Evolutionary conservation across 2,113 vertebrate genomes (phyloP).

Genomic region (Chloropsis cyanopogon): DNA sequence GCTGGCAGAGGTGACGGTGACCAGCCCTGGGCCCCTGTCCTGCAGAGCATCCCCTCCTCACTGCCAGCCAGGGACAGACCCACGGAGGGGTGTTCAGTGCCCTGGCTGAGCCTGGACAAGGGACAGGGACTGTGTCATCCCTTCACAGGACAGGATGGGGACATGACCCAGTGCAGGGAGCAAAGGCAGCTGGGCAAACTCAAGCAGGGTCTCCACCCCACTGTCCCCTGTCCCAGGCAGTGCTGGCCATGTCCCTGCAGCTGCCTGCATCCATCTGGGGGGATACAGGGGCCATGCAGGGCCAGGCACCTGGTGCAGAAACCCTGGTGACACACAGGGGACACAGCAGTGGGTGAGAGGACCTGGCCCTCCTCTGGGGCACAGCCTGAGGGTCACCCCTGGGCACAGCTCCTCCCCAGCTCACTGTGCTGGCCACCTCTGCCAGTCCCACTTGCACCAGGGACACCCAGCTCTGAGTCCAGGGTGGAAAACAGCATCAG

Average conservation of each 20-base stretch:
- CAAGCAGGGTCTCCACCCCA: accelerated
- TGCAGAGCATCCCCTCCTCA: neutral
- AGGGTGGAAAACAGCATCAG: neutral
- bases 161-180: neutral
- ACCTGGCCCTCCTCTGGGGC: neutral
- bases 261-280: neutral
- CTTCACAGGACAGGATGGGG: neutral
- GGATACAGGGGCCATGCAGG: accelerated
- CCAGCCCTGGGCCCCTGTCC: accelerated
- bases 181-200: neutral
- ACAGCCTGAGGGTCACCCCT: neutral
- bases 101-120: neutral
- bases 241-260: neutral
- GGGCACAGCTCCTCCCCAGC: neutral
- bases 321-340: neutral
- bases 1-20: neutral
- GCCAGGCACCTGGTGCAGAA: accelerated
- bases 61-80: neutral
- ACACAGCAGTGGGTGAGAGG: neutral
- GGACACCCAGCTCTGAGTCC: neutral
- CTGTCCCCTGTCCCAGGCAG: neutral
- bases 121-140: accelerated
- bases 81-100: neutral
- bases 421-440: neutral
- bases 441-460: neutral